Conservation (phyloP, 2,888 invertebrate species). For the Phymatocera aterrima region DNA sequence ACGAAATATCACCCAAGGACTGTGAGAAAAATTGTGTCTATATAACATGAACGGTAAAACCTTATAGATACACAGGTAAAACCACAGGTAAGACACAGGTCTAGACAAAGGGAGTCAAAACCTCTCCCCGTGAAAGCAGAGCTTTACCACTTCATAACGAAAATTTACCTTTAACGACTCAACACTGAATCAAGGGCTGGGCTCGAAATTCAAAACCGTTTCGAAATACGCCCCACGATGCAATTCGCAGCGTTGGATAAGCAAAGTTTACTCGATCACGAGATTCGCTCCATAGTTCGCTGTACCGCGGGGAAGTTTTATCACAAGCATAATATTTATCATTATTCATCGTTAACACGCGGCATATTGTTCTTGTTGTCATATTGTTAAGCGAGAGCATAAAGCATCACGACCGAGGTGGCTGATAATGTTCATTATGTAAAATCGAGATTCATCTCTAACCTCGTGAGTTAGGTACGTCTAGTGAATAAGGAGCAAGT, state of each 20-base stretch:
- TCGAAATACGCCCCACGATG: background rate
- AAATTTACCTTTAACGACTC: slow-evolving; percentile 7
- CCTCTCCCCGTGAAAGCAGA: background rate
- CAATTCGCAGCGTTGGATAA: background rate
- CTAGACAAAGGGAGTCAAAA: background rate
- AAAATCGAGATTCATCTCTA: slow-evolving; percentile 10
- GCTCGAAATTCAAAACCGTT: background rate
- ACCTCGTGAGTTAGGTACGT: background rate
- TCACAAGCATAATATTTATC: background rate
- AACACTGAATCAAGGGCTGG: background rate
- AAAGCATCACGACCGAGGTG: background rate
- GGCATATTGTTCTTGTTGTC: too few species aligned
- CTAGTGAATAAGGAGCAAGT: background rate
- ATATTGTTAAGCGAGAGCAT: background rate
- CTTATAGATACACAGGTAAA: too few species aligned
- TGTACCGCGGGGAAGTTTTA: background rate
- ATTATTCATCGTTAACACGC: slow-evolving; percentile 27
- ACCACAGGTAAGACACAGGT: too few species aligned
- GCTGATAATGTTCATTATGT: background rate
- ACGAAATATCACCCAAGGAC: too few species aligned
- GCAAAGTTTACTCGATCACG: slow-evolving; percentile 17
- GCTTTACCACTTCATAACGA: background rate
- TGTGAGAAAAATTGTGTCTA: too few species aligned
- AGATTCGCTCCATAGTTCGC: slow-evolving; percentile 25
- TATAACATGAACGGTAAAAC: too few species aligned